Base-by-base conservation (phyloP, 2,113 vertebrate genomes). In the Thymallus thymallus region DNA sequence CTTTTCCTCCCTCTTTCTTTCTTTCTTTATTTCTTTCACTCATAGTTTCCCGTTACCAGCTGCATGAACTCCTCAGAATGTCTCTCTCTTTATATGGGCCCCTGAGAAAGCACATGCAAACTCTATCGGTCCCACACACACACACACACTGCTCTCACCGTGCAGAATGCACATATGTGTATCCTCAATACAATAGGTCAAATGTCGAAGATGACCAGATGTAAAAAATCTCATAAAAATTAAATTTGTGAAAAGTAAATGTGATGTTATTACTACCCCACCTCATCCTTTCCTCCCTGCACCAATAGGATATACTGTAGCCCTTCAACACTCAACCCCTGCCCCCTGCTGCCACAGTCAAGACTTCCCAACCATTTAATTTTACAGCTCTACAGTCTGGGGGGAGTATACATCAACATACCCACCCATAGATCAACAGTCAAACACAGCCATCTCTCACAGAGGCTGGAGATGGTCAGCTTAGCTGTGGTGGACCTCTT, bases 11-110 rank as follows among this genome's bases (percentile, higher is more conserved):
- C 30, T 71, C 68, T 22, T 22, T 70, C 46, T 51, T 30, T 29
- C 62, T 64, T 6, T 65, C 24, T 65, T 32, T 71, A 1, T 60
- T 51, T 58, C 26, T 41, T 12, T 18, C 61, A 74, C 46, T 68
- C 69, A 69, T 73, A 55, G 68, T 80, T 78, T 85, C 58, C 60
- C 77, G 66, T 76, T 81, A 77, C 74, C 83, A 73, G 80, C 82
- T 83, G 74, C 80, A 85, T 67, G 41, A 75, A 80, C 74, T 76
- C 69, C 61, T 22, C 74, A 30, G 29, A 76, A 76, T 70, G 65
- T 68, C 69, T 64, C 24, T 66, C 3, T 3, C 65, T 73, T 68
- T 73, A 68, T 80, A 70, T 60, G 48, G 74, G 58, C 68, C 72
- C 51, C 64, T 67, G 66, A 74, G 71, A 81, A 75, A 75, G 60